Evolutionary conservation across 2,113 vertebrate genomes (phyloP).

Genomic region (Pica pica): DNA sequence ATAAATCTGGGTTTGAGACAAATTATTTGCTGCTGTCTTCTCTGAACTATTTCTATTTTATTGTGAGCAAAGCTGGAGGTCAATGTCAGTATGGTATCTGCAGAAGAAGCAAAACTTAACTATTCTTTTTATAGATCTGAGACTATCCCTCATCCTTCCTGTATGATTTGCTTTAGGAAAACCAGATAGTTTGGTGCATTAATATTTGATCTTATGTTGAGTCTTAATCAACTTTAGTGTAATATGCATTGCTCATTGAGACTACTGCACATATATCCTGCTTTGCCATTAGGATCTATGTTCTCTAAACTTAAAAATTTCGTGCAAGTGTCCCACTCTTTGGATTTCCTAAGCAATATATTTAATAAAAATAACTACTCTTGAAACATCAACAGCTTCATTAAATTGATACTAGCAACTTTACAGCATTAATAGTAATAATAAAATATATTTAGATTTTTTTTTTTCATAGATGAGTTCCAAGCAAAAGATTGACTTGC

Average conservation of each 20-base stretch:
- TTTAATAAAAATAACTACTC: neutral
- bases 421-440: neutral
- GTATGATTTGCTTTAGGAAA: neutral
- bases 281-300: neutral
- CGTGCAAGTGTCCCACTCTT: neutral
- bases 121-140: neutral
- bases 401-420: neutral
- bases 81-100: neutral
- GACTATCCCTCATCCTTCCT: neutral
- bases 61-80: neutral
- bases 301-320: neutral
- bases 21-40: neutral
- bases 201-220: neutral
- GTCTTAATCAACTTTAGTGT: neutral
- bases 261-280: neutral
- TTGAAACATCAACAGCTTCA: neutral
- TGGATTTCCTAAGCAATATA: neutral
- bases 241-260: neutral
- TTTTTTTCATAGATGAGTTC: neutral
- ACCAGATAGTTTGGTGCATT: neutral
- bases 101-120: neutral
- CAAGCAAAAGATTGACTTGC: neutral
- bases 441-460: neutral
- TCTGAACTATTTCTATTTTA: neutral
- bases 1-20: neutral